Percentiles rank a stretch among this genome's conserved stretches.
phyloP scores from a whole-genome alignment of 2,797 vertebrate species.

The Bryconaethiops microstoma region DNA sequence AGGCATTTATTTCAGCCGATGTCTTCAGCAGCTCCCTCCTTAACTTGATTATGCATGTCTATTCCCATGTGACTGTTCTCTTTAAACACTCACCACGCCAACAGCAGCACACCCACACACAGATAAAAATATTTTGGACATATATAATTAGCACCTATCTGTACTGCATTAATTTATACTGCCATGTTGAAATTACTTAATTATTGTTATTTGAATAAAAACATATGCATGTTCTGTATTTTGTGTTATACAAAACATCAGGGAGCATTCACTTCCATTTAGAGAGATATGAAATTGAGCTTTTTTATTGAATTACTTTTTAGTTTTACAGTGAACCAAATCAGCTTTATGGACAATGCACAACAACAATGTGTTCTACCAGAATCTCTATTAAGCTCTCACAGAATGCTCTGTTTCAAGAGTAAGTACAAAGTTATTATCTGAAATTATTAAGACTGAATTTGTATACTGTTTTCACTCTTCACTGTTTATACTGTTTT shows the following conservation, averaged over 20 bases:
- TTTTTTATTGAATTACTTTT: not conserved
- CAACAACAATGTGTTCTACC: not conserved
- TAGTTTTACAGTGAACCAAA: slow-evolving; percentile 11
- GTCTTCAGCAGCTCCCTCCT: slow-evolving; percentile 20
- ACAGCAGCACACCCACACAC: not conserved
- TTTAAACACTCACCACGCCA: slow-evolving; percentile 11
- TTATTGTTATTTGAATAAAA: not conserved
- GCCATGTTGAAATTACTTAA: not conserved
- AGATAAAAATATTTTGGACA: not conserved
- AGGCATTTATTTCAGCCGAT: slow-evolving; percentile 1
- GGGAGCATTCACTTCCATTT: too few species aligned
- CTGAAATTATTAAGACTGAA: slow-evolving; percentile 4
- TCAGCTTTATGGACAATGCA: not conserved
- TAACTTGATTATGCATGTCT: slow-evolving; percentile 42
- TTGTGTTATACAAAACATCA: not conserved
- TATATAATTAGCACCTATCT: not conserved
- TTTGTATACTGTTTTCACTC: not conserved
- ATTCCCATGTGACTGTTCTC: slow-evolving; percentile 41
- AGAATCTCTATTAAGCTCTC: not conserved
- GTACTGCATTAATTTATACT: not conserved
- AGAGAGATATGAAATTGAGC: too few species aligned
- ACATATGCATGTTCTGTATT: not conserved
- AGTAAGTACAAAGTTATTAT: not conserved
- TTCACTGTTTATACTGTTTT: too few species aligned
- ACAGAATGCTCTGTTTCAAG: slow-evolving; percentile 13